These are phyloP conservation scores for Phengaris alcon DNA, from an alignment of 2,888 invertebrate genomes.

Conservation along the genomic window DNA sequence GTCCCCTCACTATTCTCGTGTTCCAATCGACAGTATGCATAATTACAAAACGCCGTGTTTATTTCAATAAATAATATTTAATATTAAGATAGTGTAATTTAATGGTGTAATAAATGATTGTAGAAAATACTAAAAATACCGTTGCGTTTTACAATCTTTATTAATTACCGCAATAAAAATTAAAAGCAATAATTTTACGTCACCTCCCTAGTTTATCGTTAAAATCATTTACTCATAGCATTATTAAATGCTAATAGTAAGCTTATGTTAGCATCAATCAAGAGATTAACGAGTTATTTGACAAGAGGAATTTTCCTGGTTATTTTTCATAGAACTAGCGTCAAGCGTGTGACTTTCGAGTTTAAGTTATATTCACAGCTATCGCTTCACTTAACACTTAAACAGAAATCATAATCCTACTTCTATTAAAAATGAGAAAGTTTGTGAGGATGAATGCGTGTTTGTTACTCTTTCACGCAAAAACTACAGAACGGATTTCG, in stretches of 20 bases:
- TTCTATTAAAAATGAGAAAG: no score
- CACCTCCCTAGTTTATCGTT: constrained; percentile 19
- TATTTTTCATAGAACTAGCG: not conserved
- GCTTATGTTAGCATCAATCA: not conserved
- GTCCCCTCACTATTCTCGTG: not conserved
- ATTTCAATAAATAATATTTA: constrained; percentile 19
- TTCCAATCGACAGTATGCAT: not conserved
- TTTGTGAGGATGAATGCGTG: no score
- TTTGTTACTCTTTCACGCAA: no score
- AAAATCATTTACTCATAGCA: not conserved
- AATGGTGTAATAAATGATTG: constrained; percentile 19
- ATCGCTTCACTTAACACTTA: not conserved
- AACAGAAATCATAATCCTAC: not conserved
- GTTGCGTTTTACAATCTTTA: constrained; percentile 16
- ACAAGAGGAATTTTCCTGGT: not conserved
- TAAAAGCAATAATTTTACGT: constrained; percentile 10
- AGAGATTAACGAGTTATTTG: not conserved
- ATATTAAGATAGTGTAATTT: not conserved
- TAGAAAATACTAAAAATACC: not conserved
- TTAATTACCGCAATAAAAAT: constrained; percentile 17
- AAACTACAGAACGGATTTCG: no score
- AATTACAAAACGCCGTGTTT: not conserved
- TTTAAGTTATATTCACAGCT: not conserved
- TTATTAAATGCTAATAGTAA: constrained; percentile 1
- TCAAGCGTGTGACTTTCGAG: not conserved